Base-by-base conservation (phyloP, 2,113 vertebrate species). In the Oceanodroma tethys region DNA sequence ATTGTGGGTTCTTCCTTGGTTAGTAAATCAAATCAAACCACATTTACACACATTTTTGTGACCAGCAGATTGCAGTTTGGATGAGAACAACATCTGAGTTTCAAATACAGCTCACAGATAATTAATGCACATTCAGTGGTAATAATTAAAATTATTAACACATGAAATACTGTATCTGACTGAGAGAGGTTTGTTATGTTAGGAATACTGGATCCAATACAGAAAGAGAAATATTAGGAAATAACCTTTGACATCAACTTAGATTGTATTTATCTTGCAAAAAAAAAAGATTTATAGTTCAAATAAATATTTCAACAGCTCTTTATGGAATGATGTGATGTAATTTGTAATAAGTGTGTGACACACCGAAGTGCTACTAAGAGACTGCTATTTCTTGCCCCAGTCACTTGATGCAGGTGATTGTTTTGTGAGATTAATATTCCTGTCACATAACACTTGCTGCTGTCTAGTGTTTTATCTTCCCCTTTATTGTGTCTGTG, bases 11-110 rank as follows among this genome's bases (percentile, higher is more conserved):
- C 43, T 91, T 90, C 86, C 63, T 97, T 95, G 72, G 63, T 81
- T 92, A 87, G 48, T 71, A 96, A 98, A 97, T 95, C 82, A 79
- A 93, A 93, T 93, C 45, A 93, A 85, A 92, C 40, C 27, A 47
- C 52, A 88, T 56, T 93, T 88, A 47, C 67, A 85, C 79, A 86
- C 32, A 74, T 93, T 95, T 43, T 26, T 93, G 45, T 90, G 88
- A 90, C 78, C 79, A 96, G 52, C 36, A 95, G 38, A 95, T 68
- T 91, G 45, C 45, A 79, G 76, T 91, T 74, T 78, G 67, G 81
- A 56, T 81, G 70, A 86, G 74, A 95, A 86, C 13, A 62, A 62
- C 48, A 79, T 81, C 60, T 79, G 48, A 78, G 43, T 89, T 94
- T 94, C 59, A 94, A 94, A 88, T 55, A 75, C 22, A 72, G 43